Evolutionary conservation across 1,140 invertebrate species (phyloP), one percentile per base, ranked within the genome.

Genomic region (Palaemon carinicauda): DNA sequence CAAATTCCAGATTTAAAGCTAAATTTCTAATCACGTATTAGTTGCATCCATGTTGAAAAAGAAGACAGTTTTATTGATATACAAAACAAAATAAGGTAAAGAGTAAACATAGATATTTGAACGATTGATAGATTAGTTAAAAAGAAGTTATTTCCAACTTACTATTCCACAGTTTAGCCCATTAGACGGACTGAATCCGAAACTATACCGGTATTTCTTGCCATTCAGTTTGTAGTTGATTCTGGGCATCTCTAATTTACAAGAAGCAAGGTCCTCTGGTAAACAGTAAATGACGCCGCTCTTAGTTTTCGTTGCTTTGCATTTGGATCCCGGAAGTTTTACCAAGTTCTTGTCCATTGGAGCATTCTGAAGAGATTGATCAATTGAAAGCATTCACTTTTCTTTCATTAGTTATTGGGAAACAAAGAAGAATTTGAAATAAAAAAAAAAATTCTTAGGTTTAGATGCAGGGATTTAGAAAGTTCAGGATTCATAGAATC

Each of bases 151-250:
- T 27, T 7, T 1, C 7, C 12, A 19, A 17, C 65, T 65, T n/a
- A 69, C 65, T 15, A 31, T 69, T 24, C 65, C 65, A 31, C 65
- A 69, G n/a, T 69, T 24, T 10, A 69, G 65, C 1, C 65, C 65
- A 15, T 69, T 69, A 9, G 24, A 27, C 1, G 65, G 65, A 21
- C 24, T 69, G 24, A 69, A 69, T 19, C 41, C 53, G 19, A 14
- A 84, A 33, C 24, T 29, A 7, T 54, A 78, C 24, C 75, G 75
- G 24, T 78, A 78, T 12, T 52, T 52, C 75, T 78, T 78, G 29
- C 75, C 75, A 27, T 78, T 78, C 1, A 78, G 31, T 27, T 17
- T 24, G 27, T 78, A 78, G 31, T 78, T 78, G 75, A 78, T 78
- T 27, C 75, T 52, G 24, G 75, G 75, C 75, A 78, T 52, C 50